Evolutionary conservation across 2,888 invertebrate species (phyloP).

Genomic region (Troilus luridus): DNA sequence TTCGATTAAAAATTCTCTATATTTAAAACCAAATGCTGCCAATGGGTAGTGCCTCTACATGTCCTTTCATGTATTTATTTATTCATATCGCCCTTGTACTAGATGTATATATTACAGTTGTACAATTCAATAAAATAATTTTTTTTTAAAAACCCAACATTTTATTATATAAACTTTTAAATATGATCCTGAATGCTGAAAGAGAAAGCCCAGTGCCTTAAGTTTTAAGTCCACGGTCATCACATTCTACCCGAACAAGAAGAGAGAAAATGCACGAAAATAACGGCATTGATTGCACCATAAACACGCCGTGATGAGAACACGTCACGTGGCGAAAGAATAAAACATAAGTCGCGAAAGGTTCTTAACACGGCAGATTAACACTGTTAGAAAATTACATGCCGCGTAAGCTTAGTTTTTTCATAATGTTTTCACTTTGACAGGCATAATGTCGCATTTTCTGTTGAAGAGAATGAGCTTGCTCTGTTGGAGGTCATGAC

Average conservation of each 20-base stretch:
- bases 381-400: not conserved
- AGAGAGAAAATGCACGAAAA: not conserved
- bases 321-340: not conserved
- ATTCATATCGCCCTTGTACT: no score
- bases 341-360: constrained; percentile 9
- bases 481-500: constrained; percentile 4
- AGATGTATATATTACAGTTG: no score
- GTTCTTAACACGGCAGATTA: constrained; percentile 8
- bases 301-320: not conserved
- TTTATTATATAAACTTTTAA: no score
- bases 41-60: no score
- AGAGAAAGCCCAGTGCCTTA: not conserved
- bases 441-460: constrained; percentile 16
- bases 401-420: not conserved
- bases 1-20: no score
- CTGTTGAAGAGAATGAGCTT: not conserved
- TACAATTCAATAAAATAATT: no score
- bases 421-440: not conserved
- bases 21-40: no score
- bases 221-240: not conserved
- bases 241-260: not conserved
- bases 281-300: constrained; percentile 10
- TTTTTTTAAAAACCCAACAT: no score
- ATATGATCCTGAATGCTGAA: not conserved
- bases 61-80: no score